Conservation (phyloP, 2,888 invertebrate species). For the Calephelis perditalis region DNA sequence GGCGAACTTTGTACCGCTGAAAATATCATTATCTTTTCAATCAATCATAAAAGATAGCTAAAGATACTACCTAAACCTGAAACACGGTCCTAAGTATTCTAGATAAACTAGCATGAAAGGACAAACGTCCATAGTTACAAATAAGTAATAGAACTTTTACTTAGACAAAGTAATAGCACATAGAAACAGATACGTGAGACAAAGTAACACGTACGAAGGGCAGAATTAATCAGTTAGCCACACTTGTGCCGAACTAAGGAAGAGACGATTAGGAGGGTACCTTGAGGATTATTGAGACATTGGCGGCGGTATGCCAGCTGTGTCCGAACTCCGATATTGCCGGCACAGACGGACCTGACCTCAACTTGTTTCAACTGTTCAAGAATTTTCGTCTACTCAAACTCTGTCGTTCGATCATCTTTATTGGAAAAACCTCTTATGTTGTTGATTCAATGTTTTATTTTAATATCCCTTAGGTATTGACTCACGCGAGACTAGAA, state of each 20-base stretch:
- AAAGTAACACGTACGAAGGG: slow-evolving; percentile 61
- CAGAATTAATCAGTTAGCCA: slow-evolving; percentile 77
- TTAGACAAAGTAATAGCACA: slow-evolving; percentile 34
- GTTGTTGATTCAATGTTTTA: background rate
- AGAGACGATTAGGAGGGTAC: slow-evolving; percentile 75
- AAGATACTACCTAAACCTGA: too few species aligned
- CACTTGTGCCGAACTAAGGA: slow-evolving; percentile 73
- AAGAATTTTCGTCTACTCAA: slow-evolving; percentile 57
- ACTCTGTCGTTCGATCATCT: slow-evolving; percentile 57
- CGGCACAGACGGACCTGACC: slow-evolving; percentile 52
- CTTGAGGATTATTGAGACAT: slow-evolving; percentile 77
- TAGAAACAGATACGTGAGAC: slow-evolving; percentile 55
- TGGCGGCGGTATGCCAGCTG: slow-evolving; percentile 66
- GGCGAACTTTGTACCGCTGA: too few species aligned
- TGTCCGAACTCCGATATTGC: slow-evolving; percentile 71
- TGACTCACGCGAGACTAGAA: too few species aligned
- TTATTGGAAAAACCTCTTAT: slow-evolving; percentile 25
- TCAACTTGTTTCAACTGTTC: slow-evolving; percentile 71
- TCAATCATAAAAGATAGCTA: too few species aligned
- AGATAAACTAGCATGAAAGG: too few species aligned
- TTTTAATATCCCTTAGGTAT: too few species aligned
- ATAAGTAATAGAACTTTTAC: background rate
- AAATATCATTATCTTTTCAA: too few species aligned
- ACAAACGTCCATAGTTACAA: too few species aligned
- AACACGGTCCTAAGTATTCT: too few species aligned